Conservation (phyloP, 2,113 vertebrate species). For the Galbula dea region DNA sequence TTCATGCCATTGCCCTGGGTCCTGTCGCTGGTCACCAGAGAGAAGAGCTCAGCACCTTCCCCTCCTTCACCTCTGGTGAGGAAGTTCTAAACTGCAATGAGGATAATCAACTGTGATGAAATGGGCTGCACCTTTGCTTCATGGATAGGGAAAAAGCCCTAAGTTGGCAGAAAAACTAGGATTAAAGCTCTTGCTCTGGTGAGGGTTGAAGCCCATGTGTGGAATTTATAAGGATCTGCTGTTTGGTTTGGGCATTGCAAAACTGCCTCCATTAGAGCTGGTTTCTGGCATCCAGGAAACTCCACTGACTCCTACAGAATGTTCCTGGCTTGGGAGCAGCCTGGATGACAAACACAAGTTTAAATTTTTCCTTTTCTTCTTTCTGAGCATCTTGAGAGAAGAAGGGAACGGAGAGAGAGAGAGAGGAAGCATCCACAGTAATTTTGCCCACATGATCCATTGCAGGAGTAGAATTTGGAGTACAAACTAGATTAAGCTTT, state of each 20-base stretch:
- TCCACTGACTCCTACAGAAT: neutral
- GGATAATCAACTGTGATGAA: neutral
- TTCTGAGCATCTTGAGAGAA: neutral
- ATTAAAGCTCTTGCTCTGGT: neutral
- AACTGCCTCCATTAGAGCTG: neutral
- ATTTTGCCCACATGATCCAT: neutral
- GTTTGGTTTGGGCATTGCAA: neutral
- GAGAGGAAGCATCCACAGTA: neutral
- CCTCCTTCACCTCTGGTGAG: too few relatives aligned
- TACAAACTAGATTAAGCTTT: neutral
- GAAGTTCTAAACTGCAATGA: too few relatives aligned
- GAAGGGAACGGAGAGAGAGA: neutral
- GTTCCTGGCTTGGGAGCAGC: neutral
- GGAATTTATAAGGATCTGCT: neutral
- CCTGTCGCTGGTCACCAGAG: too few relatives aligned
- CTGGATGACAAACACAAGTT: neutral
- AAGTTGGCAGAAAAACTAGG: neutral
- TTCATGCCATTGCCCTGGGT: too few relatives aligned
- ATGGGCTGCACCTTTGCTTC: neutral
- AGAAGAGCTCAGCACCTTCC: too few relatives aligned
- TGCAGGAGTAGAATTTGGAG: neutral
- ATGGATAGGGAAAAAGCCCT: neutral
- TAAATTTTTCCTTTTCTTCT: neutral
- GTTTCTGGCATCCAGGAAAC: neutral
- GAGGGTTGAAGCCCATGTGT: neutral